Percentiles rank a stretch among this genome's conserved stretches.
These are phyloP conservation scores for Oreochromis spilurus DNA, from an alignment of 2,113 vertebrate species.

Conservation along the genomic window DNA sequence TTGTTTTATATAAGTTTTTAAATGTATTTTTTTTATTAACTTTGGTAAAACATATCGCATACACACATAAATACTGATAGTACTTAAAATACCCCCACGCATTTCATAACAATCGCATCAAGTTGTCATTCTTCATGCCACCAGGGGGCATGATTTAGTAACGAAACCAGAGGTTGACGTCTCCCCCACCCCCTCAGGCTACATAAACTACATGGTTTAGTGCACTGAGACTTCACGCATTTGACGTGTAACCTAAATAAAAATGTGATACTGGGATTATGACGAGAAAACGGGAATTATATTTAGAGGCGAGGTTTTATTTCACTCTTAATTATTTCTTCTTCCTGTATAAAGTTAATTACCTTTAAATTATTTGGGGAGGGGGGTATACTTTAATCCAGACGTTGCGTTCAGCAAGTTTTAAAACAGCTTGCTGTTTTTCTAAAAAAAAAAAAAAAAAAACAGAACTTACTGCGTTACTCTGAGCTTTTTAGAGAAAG, in stretches of 20 bases:
- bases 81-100: background rate
- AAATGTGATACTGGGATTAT: background rate
- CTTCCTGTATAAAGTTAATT: background rate
- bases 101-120: background rate
- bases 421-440: background rate
- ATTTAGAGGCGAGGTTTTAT: background rate
- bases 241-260: background rate
- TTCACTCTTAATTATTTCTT: background rate
- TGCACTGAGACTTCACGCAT: background rate
- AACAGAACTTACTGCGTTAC: background rate
- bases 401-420: background rate
- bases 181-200: background rate
- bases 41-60: background rate
- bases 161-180: background rate
- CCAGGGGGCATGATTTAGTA: conserved; percentile 39
- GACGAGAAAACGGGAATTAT: background rate
- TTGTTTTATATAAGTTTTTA: background rate
- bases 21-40: accelerated
- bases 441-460: background rate
- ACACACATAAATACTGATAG: background rate
- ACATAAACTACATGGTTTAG: background rate
- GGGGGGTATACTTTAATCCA: background rate
- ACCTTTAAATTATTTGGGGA: background rate
- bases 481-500: background rate
- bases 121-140: background rate